phyloP scores from a whole-genome alignment of 1,140 invertebrate genomes.

The Trypoxylus dichotomus region DNA sequence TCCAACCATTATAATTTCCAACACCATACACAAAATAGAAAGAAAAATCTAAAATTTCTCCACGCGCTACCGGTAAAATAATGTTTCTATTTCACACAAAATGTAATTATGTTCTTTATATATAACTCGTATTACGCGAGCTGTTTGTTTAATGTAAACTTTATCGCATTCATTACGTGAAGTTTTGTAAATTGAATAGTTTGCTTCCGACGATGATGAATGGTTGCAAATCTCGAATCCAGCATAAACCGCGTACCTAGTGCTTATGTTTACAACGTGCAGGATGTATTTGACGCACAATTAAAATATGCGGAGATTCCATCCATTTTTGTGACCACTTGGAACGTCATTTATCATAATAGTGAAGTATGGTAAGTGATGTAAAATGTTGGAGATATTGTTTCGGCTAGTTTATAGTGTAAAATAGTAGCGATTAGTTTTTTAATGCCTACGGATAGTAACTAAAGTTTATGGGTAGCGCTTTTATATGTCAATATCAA shows the following conservation, averaged over 20 bases:
- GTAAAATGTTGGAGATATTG: too few relatives aligned
- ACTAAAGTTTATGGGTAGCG: too few relatives aligned
- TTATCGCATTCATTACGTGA: neutral
- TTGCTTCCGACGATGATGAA: neutral
- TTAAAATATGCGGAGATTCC: neutral
- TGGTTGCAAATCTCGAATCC: neutral
- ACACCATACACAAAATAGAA: neutral
- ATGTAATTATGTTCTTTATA: constrained; percentile 10
- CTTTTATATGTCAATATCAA: too few relatives aligned
- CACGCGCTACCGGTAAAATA: neutral
- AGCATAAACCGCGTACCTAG: neutral
- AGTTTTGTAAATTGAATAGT: neutral
- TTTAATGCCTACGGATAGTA: too few relatives aligned
- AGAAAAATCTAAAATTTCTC: neutral
- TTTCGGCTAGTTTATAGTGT: too few relatives aligned
- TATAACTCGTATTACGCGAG: neutral
- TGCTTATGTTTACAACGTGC: neutral
- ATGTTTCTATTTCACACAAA: neutral
- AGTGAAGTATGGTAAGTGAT: too few relatives aligned
- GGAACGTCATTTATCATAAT: too few relatives aligned
- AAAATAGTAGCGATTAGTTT: too few relatives aligned
- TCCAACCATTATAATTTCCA: neutral
- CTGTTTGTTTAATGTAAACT: neutral
- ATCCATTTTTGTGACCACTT: too few relatives aligned
- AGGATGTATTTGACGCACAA: neutral